Evolutionary conservation across 2,797 vertebrate species (phyloP), one percentile per base, ranked within the genome.

Genomic region (Kryptopterus vitreolus): DNA sequence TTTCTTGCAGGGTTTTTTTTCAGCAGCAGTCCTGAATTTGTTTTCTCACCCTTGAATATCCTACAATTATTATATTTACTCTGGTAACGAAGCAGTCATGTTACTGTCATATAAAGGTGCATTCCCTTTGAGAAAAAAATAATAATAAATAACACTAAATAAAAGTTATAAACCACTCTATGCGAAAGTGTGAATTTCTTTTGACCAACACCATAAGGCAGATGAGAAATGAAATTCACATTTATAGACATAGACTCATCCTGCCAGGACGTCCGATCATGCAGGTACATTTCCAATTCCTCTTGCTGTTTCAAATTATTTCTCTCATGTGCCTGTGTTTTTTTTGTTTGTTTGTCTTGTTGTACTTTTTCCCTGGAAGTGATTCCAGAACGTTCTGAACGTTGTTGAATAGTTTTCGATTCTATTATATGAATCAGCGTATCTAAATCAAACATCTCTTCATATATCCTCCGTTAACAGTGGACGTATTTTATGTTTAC

Each of bases 151-250:
- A 3, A 15, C 10, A 6, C n/a, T n/a, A n/a, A n/a, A 65, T 43
- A 43, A 13, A 43, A 6, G 24, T 48, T 26, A 48, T 48, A 69
- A 5, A 26, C 48, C 43, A 26, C 9, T 26, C n/a, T 29, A 18
- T 24, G 9, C 10, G n/a, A 11, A 20, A 69, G 10, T 43, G 48
- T 3, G 1, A 8, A 46, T 24, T 48, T 48, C 24, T 26, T 69
- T 69, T 69, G 43, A 26, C n/a, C 38, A 48, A 69, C 66, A 69
- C 43, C 43, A 29, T 18, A 29, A 69, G 24, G 66, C 46, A 69
- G 15, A 48, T 9, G n/a, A 15, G 24, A n/a, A 69, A 46, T 26
- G 13, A 48, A 46, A 26, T 68, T 46, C 65, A 68, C 38, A 65
- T 38, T 65, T 0, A 4, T 33, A 65, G 62, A 65, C 10, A 48